These are phyloP conservation scores for Columbina picui DNA, from an alignment of 2,113 vertebrate genomes.

Conservation along the genomic window DNA sequence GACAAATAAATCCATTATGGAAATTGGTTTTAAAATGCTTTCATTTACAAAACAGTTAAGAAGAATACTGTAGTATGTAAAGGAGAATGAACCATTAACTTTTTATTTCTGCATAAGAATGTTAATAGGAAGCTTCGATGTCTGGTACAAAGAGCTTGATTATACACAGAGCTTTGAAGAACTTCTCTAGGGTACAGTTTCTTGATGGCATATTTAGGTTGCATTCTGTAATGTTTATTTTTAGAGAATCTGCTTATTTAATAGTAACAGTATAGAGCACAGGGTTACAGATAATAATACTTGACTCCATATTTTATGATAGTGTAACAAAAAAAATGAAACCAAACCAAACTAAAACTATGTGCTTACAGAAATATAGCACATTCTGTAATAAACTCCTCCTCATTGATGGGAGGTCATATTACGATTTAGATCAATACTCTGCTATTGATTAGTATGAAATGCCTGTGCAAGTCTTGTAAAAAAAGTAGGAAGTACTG, in stretches of 20 bases:
- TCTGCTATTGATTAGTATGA: not conserved
- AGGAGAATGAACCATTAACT: not conserved
- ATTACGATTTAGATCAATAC: not conserved
- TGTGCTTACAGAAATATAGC: not conserved
- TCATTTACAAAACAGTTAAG: not conserved
- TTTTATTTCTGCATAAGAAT: not conserved
- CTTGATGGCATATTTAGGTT: not conserved
- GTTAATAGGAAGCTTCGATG: not conserved
- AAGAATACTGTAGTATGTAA: not conserved
- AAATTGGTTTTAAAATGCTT: not conserved
- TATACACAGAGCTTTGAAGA: not conserved
- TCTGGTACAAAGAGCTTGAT: not conserved
- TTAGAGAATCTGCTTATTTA: not conserved
- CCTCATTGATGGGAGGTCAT: not conserved
- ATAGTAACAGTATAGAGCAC: not conserved
- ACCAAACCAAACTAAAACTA: accelerated
- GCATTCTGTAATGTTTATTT: not conserved
- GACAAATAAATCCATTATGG: not conserved
- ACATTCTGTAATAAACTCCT: not conserved
- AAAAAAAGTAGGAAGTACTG: not conserved
- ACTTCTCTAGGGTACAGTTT: not conserved
- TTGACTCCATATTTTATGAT: not conserved
- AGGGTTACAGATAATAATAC: not conserved
- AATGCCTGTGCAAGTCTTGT: not conserved
- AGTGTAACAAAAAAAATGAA: not conserved